phyloP scores from a whole-genome alignment of 1,140 invertebrate genomes.

The Drosophila watanabei region DNA sequence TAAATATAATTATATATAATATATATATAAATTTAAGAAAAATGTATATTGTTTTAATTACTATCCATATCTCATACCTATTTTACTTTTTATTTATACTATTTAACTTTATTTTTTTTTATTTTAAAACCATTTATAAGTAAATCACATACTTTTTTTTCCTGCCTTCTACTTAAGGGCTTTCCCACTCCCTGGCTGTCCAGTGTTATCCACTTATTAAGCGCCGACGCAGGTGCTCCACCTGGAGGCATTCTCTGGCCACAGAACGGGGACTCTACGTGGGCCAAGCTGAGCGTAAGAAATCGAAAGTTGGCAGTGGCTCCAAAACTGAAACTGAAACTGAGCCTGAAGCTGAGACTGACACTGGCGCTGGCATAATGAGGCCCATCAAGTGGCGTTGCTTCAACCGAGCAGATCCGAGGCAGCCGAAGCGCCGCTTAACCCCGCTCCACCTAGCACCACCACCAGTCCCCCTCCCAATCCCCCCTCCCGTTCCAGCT shows the following conservation, averaged over 20 bases:
- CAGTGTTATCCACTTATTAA: not conserved
- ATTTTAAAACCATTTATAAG: not conserved
- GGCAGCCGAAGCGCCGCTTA: slow-evolving; percentile 7
- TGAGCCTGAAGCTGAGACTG: not conserved
- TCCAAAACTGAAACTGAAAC: not conserved
- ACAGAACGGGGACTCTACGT: slow-evolving; percentile 10
- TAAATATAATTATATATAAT: too few relatives aligned
- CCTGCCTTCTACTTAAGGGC: not conserved
- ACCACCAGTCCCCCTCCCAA: not conserved
- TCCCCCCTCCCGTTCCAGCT: not conserved
- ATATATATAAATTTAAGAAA: too few relatives aligned
- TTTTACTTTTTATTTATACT: too few relatives aligned
- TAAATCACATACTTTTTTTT: too few relatives aligned
- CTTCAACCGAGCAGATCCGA: slow-evolving; percentile 27
- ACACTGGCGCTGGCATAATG: slow-evolving; percentile 41
- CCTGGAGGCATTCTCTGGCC: slow-evolving; percentile 8
- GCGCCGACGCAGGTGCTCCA: slow-evolving; percentile 38
- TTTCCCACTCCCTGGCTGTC: not conserved
- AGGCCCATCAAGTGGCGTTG: slow-evolving; percentile 36
- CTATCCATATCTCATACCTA: too few relatives aligned
- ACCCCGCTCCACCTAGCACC: slow-evolving; percentile 7
- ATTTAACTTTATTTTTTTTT: too few relatives aligned
- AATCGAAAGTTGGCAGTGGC: slow-evolving; percentile 59
- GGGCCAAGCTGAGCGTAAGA: slow-evolving; percentile 59
- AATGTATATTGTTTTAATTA: too few relatives aligned